A percentile compares a stretch with the other conserved stretches of the same genome.
Conservation (phyloP, 2,797 vertebrate species). For the Tragopan temminckii region DNA sequence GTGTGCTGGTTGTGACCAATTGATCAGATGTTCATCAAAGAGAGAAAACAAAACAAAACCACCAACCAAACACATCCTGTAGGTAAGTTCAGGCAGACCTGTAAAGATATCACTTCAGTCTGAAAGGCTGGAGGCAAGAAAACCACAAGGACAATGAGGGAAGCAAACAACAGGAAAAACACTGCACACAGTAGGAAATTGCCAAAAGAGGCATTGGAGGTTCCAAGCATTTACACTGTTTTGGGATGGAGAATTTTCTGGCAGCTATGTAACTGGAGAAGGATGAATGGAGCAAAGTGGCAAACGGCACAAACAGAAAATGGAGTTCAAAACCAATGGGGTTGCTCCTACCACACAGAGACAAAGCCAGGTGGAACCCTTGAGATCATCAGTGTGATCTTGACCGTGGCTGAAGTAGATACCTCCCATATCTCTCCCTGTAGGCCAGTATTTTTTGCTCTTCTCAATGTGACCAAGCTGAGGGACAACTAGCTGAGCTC, state of each 20-base stretch:
- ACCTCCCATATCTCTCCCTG: neutral
- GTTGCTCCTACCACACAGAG: neutral
- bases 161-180: neutral
- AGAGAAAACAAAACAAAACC: neutral
- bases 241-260: neutral
- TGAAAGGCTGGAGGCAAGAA: neutral
- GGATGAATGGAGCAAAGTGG: neutral
- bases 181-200: accelerated
- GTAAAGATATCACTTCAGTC: neutral
- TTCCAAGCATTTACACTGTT: neutral
- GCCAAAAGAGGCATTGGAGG: neutral
- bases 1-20: neutral
- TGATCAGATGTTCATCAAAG: neutral
- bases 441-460: neutral
- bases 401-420: neutral
- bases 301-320: neutral
- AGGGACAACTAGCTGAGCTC: neutral
- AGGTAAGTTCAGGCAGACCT: neutral
- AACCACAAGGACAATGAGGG: neutral
- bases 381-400: neutral
- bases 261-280: neutral
- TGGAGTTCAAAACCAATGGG: neutral
- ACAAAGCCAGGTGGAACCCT: neutral
- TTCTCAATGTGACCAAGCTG: neutral
- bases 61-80: neutral